These are phyloP conservation scores for Triplophysa yarkandensis DNA, from an alignment of 2,797 vertebrate genomes.

Conservation along the genomic window DNA sequence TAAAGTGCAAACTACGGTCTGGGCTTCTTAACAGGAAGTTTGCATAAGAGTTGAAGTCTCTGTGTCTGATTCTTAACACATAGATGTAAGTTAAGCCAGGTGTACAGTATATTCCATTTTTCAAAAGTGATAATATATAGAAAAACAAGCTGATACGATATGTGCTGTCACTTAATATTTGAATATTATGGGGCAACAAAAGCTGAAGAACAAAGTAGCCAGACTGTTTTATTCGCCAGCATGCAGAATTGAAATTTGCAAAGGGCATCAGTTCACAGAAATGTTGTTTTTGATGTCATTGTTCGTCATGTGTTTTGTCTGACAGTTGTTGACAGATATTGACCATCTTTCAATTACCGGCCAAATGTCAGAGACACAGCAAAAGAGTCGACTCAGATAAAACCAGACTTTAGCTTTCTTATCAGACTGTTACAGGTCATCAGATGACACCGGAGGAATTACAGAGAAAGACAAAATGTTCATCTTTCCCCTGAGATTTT, in stretches of 20 bases:
- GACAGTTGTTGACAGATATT: constrained; percentile 34
- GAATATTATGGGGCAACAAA: neutral
- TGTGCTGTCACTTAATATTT: too few species aligned
- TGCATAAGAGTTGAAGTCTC: constrained; percentile 51
- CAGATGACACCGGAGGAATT: constrained; percentile 11
- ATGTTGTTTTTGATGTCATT: constrained; percentile 34
- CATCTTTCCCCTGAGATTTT: neutral
- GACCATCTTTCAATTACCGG: constrained; percentile 33
- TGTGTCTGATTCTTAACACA: constrained; percentile 8
- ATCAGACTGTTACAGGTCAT: constrained; percentile 44
- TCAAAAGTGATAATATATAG: too few species aligned
- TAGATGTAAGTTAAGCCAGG: too few species aligned
- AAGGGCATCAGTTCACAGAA: constrained; percentile 36
- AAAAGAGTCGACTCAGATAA: constrained; percentile 47
- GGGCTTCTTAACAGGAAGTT: constrained; percentile 9
- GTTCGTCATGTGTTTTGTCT: neutral
- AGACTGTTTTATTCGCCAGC: neutral
- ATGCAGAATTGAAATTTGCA: constrained; percentile 1
- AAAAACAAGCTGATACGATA: too few species aligned
- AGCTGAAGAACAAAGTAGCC: neutral
- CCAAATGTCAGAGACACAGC: constrained; percentile 51
- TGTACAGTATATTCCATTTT: too few species aligned
- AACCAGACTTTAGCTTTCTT: constrained; percentile 43
- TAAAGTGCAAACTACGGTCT: constrained; percentile 16
- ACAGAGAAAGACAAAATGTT: neutral